Base-by-base conservation (phyloP, 2,113 vertebrate genomes). In the Symphodus melops region DNA sequence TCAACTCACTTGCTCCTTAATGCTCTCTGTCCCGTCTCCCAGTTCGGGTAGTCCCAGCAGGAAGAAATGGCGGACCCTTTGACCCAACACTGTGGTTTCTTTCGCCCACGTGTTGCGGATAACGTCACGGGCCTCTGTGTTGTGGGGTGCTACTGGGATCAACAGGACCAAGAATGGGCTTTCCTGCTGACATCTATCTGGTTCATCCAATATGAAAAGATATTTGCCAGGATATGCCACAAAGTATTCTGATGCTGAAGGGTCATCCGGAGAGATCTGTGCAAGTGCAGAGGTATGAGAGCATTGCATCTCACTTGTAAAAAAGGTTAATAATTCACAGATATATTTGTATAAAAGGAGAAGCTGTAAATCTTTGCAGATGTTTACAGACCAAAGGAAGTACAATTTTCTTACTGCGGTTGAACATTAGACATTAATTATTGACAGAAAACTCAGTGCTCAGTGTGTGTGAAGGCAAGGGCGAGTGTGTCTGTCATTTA, bases 41-140 rank as follows among this genome's bases (percentile, higher is more conserved):
- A 55, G 48, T 1, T 1, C 28, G n/a, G 64, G 53, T 28, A 3
- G 19, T 42, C 89, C 89, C 59, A 88, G 25, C 13, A 89, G 39
- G 68, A 89, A 91, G 86, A 80, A 89, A 13, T 41, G 68, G 36
- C 59, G 70, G 66, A 89, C 41, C 3, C 12, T 36, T 19, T 14
- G 42, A 28, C 62, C 73, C 28, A 71, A 37, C 16, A 84, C 70
- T 0, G 0, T 44, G 0, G 23, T 54, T 8, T 84, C 60, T 12
- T 58, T 67, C 4, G 44, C 82, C 87, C 87, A 89, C 0, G 89
- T 88, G 2, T 57, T 54, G 20, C 86, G 86, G 51, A 89, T 87
- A 1, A 23, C 8, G 2, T 88, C 60, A 9, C 86, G 86, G 8
- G 82, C 72, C 44, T 61, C n/a, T 58, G 16, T 72, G 75, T 83